Base-by-base conservation (phyloP, 2,113 vertebrate genomes). In the Chionis minor region DNA sequence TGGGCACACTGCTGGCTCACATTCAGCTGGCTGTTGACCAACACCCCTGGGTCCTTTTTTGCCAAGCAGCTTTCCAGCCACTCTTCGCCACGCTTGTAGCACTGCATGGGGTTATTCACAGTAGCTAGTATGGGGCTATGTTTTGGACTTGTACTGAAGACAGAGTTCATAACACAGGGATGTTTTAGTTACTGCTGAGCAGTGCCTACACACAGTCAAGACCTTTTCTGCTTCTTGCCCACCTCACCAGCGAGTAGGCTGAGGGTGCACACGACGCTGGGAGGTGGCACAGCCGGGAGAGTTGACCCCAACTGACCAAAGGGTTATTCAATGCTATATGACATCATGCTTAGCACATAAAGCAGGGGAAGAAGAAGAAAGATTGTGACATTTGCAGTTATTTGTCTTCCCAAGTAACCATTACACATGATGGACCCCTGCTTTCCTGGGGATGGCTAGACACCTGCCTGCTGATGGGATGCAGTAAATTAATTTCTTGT, bases 351-450 rank as follows among this genome's bases (percentile, higher is more conserved):
- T 8, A 61, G 19, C 30, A 15, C 4, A 15, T 14, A 75, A 70
- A 87, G 19, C 16, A 14, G n/a, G 26, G 9, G 19, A 80, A 52
- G 6, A 58, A 69, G 14, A 3, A 47, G 20, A 26, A 79, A 26
- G 5, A 26, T 9, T 2, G 3, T 4, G 13, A 27, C 8, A 1
- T 45, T 56, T 1, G 1, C 30, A 66, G 20, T 84, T 12, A 81
- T 30, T 33, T 78, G 20, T 69, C n/a, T 59, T 81, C 16, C 18
- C 9, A n/a, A 62, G 10, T 56, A 61, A 61, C 10, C 0, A 1
- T 22, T 42, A 49, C 4, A 1, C 3, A 4, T 32, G 13, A 35
- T 24, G 26, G 13, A 73, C 6, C 8, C 17, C 11, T 69, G 19
- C 6, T 78, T 7, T 81, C 20, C 42, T 69, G 49, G 33, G 26